These are phyloP conservation scores for Heteromurus nitidus DNA, from an alignment of 2,888 invertebrate species.

Conservation along the genomic window DNA sequence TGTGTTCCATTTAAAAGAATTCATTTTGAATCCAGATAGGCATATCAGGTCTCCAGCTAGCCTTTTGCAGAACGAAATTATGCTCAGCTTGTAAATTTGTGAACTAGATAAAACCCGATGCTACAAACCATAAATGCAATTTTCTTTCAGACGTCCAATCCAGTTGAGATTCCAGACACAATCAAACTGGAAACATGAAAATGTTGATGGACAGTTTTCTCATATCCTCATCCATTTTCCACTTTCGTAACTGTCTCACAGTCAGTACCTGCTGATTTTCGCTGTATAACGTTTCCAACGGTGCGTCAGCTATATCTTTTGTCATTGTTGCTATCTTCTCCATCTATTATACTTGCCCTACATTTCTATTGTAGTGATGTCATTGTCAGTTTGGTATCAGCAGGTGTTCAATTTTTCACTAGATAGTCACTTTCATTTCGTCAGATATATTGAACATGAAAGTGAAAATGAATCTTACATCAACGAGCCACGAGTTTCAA, in stretches of 20 bases:
- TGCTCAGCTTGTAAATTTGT: background rate
- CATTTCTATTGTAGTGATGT: conserved; percentile 14
- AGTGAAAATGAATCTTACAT: too few relatives aligned
- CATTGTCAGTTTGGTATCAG: background rate
- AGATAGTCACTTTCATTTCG: background rate
- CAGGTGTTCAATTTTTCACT: background rate
- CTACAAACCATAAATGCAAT: too few relatives aligned
- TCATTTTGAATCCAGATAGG: background rate
- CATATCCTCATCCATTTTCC: conserved; percentile 32
- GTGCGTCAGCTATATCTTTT: background rate
- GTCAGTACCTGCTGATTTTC: background rate
- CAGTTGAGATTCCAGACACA: background rate
- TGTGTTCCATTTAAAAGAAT: too few relatives aligned
- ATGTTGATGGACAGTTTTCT: conserved; percentile 27
- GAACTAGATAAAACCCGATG: too few relatives aligned
- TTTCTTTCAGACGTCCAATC: too few relatives aligned
- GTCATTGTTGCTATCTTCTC: background rate
- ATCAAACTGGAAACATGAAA: background rate
- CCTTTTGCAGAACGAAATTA: background rate
- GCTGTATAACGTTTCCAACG: background rate
- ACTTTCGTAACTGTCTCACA: too few relatives aligned
- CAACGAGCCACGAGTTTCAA: too few relatives aligned
- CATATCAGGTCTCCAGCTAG: background rate
- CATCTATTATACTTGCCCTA: conserved; percentile 15
- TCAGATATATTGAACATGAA: background rate